A percentile compares a stretch with the other conserved stretches of the same genome.
phyloP scores from a whole-genome alignment of 1,140 invertebrate genomes.

The Odontomachus brunneus region DNA sequence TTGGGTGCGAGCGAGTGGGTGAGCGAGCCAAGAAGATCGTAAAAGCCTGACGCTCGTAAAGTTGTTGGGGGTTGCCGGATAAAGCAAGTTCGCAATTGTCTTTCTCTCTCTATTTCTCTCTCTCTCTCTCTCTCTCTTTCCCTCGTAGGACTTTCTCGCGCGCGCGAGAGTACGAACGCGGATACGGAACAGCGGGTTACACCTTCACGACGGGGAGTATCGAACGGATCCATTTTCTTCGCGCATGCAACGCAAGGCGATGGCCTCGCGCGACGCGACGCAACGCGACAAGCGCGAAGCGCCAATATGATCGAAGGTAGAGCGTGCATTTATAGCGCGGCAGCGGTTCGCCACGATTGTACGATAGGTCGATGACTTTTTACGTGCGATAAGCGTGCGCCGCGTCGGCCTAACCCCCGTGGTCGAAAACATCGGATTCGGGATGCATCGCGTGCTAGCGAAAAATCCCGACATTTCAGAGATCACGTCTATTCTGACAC shows the following conservation, averaged over 20 bases:
- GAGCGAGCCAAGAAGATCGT: conserved; percentile 6
- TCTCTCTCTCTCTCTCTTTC: not conserved
- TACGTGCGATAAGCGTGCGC: conserved; percentile 25
- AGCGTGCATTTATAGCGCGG: no score
- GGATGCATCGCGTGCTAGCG: not conserved
- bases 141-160: not conserved
- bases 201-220: conserved; percentile 3
- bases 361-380: conserved; percentile 53
- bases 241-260: conserved; percentile 42
- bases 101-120: conserved; percentile 72
- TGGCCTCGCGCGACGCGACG: not conserved
- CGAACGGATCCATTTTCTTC: conserved; percentile 34
- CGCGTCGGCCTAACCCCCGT: not conserved
- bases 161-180: conserved; percentile 14
- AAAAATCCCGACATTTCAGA: not conserved
- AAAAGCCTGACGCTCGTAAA: conserved; percentile 26
- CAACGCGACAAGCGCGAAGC: conserved; percentile 6
- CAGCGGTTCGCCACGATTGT: conserved; percentile 2
- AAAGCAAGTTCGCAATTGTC: not conserved
- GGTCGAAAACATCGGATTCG: not conserved
- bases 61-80: not conserved
- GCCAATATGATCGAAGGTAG: conserved; percentile 39
- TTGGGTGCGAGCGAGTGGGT: conserved; percentile 31
- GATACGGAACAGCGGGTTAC: not conserved
- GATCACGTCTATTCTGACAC: not conserved